These are phyloP conservation scores for Leucoraja ocellata DNA, from an alignment of 2,797 vertebrate genomes.

Conservation along the genomic window DNA sequence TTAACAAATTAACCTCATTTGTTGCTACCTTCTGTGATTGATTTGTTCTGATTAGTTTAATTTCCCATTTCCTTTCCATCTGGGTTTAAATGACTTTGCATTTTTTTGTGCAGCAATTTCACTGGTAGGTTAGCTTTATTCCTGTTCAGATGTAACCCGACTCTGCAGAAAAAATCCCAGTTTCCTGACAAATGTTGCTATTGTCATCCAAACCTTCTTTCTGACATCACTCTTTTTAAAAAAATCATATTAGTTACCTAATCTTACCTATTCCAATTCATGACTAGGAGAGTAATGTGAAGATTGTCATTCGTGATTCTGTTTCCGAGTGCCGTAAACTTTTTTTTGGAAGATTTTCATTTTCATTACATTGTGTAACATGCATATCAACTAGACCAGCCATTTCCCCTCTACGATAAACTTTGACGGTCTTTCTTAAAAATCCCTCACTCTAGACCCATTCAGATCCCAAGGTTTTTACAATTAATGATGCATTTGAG, in stretches of 20 bases:
- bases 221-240: background rate
- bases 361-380: background rate
- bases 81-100: background rate
- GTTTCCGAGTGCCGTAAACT: background rate
- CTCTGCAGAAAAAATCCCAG: background rate
- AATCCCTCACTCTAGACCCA: background rate
- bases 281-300: background rate
- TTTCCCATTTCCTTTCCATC: background rate
- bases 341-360: background rate
- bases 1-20: background rate
- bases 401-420: background rate
- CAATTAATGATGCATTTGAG: no score
- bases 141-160: background rate
- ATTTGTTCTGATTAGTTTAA: background rate
- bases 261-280: background rate
- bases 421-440: background rate
- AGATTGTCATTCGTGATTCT: background rate
- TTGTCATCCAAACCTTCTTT: background rate
- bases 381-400: background rate
- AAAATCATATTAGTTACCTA: background rate
- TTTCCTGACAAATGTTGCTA: background rate
- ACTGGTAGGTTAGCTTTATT: background rate
- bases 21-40: no score
- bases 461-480: no score
- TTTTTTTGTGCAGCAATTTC: background rate